Percentiles rank a stretch among this genome's conserved stretches.
These are phyloP conservation scores for Myotis davidii DNA, from an alignment of 2,113 vertebrate genomes.

Conservation along the genomic window DNA sequence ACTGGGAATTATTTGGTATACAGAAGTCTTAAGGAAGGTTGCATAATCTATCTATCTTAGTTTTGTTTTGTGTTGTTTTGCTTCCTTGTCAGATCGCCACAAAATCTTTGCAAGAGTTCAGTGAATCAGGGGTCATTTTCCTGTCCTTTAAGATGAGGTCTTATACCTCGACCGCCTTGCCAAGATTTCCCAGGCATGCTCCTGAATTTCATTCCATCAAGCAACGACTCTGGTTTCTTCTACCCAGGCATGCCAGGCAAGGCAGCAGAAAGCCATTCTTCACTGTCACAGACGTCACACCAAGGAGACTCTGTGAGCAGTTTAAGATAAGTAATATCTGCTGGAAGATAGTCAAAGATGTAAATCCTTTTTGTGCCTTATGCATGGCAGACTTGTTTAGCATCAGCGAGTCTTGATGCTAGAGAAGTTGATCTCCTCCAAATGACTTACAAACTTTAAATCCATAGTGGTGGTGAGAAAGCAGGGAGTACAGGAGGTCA, in stretches of 20 bases:
- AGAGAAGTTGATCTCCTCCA: constrained; percentile 6
- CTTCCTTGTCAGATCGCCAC: background rate
- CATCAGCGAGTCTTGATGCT: background rate
- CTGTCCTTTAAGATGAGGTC: background rate
- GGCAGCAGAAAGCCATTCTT: constrained; percentile 56
- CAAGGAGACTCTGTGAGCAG: constrained; percentile 28
- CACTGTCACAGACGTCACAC: constrained; percentile 54
- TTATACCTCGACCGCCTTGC: background rate
- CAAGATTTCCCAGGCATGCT: constrained; percentile 3
- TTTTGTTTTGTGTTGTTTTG: background rate
- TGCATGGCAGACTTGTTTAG: constrained; percentile 35
- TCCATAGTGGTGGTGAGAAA: background rate
- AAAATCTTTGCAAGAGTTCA: background rate
- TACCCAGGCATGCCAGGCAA: background rate
- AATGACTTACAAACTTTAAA: constrained; percentile 54
- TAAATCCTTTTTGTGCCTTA: constrained; percentile 53
- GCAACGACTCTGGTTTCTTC: constrained; percentile 6
- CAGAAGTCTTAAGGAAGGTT: background rate
- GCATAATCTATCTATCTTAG: background rate
- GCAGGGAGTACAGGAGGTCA: background rate
- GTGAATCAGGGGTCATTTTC: background rate
- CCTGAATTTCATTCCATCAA: constrained; percentile 50
- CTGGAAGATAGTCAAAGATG: constrained; percentile 52
- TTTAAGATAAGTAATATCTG: constrained; percentile 69
- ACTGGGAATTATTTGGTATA: background rate